These are phyloP conservation scores for Ephydatia muelleri DNA, from an alignment of 37 sponge, comb jelly and placozoan species.

Conservation along the genomic window DNA sequence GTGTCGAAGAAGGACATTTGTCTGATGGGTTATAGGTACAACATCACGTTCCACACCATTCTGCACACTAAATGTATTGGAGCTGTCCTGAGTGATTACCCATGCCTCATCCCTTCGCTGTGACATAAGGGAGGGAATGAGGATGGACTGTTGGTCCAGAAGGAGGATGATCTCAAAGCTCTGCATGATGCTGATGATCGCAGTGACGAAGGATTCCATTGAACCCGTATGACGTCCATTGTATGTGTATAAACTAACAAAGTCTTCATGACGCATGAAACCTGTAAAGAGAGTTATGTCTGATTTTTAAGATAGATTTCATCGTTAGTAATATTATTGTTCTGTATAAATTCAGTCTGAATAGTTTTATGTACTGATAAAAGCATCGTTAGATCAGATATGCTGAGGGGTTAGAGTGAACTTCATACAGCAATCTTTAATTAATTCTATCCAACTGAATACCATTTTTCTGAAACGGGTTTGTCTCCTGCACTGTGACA, in stretches of 20 bases:
- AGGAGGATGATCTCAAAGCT: conserved; percentile 82
- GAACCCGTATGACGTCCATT: not conserved
- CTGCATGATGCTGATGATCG: conserved; percentile 69
- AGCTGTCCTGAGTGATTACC: conserved; percentile 6
- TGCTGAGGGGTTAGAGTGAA: too few species aligned
- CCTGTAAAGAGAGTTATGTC: conserved; percentile 33
- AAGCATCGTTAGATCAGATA: too few species aligned
- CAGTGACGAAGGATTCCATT: not conserved
- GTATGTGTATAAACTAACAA: conserved; percentile 29
- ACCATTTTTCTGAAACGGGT: conserved; percentile 70
- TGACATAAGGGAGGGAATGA: conserved; percentile 87
- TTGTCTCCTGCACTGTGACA: conserved; percentile 57
- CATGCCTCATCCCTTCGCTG: conserved; percentile 24
- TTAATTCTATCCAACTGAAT: not conserved
- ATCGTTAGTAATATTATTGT: too few species aligned
- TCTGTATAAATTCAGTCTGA: too few species aligned
- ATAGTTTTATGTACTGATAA: too few species aligned
- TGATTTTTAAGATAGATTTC: not conserved
- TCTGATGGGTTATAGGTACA: conserved; percentile 10
- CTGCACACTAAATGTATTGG: not conserved
- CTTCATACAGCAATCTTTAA: too few species aligned
- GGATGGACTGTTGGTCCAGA: conserved; percentile 51
- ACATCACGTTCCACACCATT: not conserved
- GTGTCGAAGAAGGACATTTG: conserved; percentile 22
- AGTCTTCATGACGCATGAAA: conserved; percentile 41